phyloP scores from a whole-genome alignment of 2,888 invertebrate genomes.

The Lepidocyrtoides sp. region DNA sequence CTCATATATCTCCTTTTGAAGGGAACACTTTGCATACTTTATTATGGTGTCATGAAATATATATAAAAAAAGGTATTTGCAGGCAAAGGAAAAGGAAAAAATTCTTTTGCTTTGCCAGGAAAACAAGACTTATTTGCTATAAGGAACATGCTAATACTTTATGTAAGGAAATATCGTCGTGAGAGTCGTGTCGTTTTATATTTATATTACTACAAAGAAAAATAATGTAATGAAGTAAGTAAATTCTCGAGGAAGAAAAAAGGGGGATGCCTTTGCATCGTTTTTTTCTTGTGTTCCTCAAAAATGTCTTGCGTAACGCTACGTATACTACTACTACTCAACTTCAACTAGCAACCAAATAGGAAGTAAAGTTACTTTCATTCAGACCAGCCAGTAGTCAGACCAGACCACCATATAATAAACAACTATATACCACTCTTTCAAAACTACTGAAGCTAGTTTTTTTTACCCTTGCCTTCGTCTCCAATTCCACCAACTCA shows the following conservation, averaged over 20 bases:
- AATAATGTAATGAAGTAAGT: conserved; percentile 58
- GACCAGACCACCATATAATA: neutral
- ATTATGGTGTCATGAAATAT: neutral
- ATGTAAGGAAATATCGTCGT: conserved; percentile 31
- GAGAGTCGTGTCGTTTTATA: neutral
- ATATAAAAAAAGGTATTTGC: neutral
- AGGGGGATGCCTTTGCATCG: neutral
- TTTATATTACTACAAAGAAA: neutral
- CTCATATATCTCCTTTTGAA: conserved; percentile 28
- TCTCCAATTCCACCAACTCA: conserved; percentile 29
- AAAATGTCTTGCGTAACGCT: neutral
- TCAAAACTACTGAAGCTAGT: conserved; percentile 1
- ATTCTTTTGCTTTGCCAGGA: neutral
- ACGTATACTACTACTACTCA: too few species aligned
- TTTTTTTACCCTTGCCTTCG: neutral
- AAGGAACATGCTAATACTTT: neutral
- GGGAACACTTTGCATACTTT: conserved; percentile 27
- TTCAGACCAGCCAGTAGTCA: neutral
- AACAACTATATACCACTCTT: neutral
- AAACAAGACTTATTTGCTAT: neutral
- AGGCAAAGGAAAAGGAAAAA: neutral
- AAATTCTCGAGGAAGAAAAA: neutral
- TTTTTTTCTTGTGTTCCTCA: neutral
- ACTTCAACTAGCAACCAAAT: too few species aligned
- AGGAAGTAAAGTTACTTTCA: neutral